Base-by-base conservation (phyloP, 2,888 invertebrate genomes). In the Punctoribates punctum region DNA sequence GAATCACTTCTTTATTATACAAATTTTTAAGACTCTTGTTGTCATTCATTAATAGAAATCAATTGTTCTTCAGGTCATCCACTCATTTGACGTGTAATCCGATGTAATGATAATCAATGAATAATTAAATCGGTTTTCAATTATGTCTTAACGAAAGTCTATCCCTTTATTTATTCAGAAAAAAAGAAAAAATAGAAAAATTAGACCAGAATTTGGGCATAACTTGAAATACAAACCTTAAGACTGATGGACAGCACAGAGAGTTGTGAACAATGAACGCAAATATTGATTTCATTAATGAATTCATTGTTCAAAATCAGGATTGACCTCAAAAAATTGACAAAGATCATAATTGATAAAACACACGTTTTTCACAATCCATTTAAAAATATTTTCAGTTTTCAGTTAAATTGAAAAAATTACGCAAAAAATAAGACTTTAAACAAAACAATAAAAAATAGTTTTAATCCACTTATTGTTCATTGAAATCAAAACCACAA, bases 221-320 rank as follows among this genome's bases (percentile, higher is more conserved):
- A 57, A 57, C 57, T 42, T 42, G 42, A 42, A 42, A 9, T 42
- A 9, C 42, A 42, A 13, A 13, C 42, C 11, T 9, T 9, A 13
- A 11, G 42, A 42, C 42, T 42, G 42, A 42, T 42, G 11, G 13
- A 42, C 42, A 42, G 13, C 6, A 42, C 6, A 42, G 11, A 5
- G 3, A 5, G 34, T 42, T 42, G 13, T 42, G 42, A 42, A 42
- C 42, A 42, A 42, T 42, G 42, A 42, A 42, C 11, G 13, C 57
- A 57, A 25, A 57, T 57, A 57, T 13, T n/a, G 57, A 57, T 23
- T 57, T 25, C 57, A n/a, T 57, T 42, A 57, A 57, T 57, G 57
- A 57, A 57, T 57, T 25, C 25, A 57, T 57, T 57, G 57, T 57
- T 57, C 4, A 25, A 25, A 25, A 8, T 57, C 11, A 57, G 8